Base-by-base conservation (phyloP, 2,888 invertebrate species). In the Gnatocerus cornutus region DNA sequence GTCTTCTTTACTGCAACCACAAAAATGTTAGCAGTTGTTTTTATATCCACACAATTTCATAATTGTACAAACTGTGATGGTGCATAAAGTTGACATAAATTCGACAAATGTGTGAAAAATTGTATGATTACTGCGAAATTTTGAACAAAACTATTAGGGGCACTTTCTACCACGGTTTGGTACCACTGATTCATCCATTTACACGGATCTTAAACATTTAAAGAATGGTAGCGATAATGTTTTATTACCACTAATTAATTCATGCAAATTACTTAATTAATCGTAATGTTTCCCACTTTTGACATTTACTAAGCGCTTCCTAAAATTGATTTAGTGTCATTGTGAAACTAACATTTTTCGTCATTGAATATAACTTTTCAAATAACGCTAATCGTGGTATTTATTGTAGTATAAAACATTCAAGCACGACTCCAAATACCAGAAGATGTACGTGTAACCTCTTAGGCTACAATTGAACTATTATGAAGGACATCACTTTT, bases 381-480 rank as follows among this genome's bases (percentile, higher is more conserved):
- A 37, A 52, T 33, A 52, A 41, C 53, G 21, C 27, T 12, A 12
- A 33, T 56, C 65, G 45, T 65, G 65, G 46, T 65, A 65, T 65
- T 65, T 65, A 65, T 56, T 55, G 30, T 53, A 30, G 55, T 55
- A 43, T 14, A 58, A 53, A 50, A 50, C 58, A 48, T 66, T 66
- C 66, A 46, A 66, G 53, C 66, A 66, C 66, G 66, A 66, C 41
- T 58, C 29, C 13, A 66, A 66, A 66, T 66, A 66, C 66, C 66
- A 66, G 58, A 66, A 58, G 66, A 58, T 58, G 39, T 66, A 66
- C 66, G 66, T 66, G 66, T 46, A 63, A 62, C 48, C 66, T 70
- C 69, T 71, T 63, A 70, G 71, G 73, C 73, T 73, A 72, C 66
- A 56, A 55, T 14, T 73, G 73, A 73, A 73, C 73, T 73, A 71